Percentiles rank a stretch among this genome's conserved stretches.
Evolutionary conservation across 1,140 invertebrate genomes (phyloP).

Genomic region (Eufriesea mexicana): DNA sequence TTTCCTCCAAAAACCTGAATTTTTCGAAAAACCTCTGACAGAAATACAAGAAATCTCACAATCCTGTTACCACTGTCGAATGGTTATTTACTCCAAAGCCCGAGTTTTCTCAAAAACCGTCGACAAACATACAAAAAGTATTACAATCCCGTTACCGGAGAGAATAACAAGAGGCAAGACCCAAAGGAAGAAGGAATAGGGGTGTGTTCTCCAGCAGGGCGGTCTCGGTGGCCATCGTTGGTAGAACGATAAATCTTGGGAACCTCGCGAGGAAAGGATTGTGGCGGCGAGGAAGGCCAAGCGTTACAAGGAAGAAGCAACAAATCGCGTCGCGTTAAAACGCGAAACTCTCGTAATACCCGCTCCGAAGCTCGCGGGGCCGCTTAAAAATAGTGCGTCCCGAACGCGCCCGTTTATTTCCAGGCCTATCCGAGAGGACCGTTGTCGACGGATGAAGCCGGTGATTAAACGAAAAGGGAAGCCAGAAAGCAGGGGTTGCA

Average conservation of each 20-base stretch:
- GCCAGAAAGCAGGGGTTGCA: not conserved
- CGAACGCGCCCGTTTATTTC: conserved; percentile 18
- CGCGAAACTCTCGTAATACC: conserved; percentile 21
- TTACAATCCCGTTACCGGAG: not conserved
- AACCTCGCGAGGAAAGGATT: not conserved
- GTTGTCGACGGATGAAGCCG: not conserved
- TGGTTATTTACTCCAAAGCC: too few species aligned
- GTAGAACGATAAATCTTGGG: conserved; percentile 4
- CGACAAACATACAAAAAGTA: not conserved
- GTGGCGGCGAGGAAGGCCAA: not conserved
- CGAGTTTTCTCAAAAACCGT: not conserved
- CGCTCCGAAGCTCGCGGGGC: not conserved
- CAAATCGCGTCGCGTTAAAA: conserved; percentile 32
- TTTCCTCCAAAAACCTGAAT: too few species aligned
- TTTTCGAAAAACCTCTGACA: too few species aligned
- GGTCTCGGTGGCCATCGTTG: not conserved
- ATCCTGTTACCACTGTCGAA: too few species aligned
- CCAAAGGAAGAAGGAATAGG: not conserved
- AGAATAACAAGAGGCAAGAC: not conserved
- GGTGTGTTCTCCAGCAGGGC: not conserved
- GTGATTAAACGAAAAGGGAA: conserved; percentile 29
- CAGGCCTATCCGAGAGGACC: not conserved
- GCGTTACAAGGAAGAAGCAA: not conserved
- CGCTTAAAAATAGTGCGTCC: conserved; percentile 28
- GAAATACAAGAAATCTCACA: too few species aligned